phyloP scores from a whole-genome alignment of 2,113 vertebrate genomes.

The Xiphias gladius region DNA sequence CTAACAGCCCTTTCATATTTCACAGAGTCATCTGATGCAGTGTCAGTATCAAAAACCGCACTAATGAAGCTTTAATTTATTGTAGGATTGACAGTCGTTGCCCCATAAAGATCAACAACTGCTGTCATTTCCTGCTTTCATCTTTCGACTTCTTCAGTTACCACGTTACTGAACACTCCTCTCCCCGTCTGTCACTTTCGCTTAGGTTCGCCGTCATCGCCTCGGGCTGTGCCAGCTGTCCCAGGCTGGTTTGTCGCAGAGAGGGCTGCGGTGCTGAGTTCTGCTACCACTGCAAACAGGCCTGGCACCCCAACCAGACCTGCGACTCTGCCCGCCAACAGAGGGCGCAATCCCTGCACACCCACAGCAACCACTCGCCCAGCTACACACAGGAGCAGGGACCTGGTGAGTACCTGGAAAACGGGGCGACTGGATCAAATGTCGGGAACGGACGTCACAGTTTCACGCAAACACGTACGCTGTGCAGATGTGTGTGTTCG shows the following conservation, averaged over 20 bases:
- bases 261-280: constrained; percentile 97
- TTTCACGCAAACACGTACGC: not conserved
- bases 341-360: constrained; percentile 92
- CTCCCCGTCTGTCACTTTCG: not conserved
- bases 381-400: constrained; percentile 96
- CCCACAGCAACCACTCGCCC: constrained; percentile 95
- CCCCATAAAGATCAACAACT: not conserved
- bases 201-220: constrained; percentile 96
- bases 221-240: constrained; percentile 98
- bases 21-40: not conserved
- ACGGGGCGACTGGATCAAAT: not conserved
- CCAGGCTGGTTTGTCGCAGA: constrained; percentile 93
- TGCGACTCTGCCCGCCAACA: constrained; percentile 98
- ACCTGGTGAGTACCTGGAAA: constrained; percentile 83
- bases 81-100: not conserved
- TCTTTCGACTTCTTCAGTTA: not conserved
- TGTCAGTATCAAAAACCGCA: not conserved
- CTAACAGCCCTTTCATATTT: not conserved
- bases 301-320: constrained; percentile 99
- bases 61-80: not conserved
- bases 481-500: not conserved
- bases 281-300: constrained; percentile 99
- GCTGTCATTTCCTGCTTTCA: not conserved
- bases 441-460: not conserved
- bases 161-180: not conserved